These are phyloP conservation scores for Tuberolachnus salignus DNA, from an alignment of 2,888 invertebrate genomes.

Conservation along the genomic window DNA sequence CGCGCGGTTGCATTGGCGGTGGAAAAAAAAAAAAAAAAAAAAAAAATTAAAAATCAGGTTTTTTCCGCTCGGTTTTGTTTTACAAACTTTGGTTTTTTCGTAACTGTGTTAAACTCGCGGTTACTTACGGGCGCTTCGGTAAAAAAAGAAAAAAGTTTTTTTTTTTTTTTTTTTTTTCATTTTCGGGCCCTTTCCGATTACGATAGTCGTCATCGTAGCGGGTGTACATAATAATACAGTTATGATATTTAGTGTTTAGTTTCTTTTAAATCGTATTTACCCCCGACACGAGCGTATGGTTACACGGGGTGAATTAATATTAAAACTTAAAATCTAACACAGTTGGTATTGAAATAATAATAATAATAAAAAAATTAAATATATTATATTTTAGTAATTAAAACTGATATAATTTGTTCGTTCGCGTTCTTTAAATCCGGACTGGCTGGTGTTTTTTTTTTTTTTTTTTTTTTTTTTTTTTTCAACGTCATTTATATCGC, in stretches of 20 bases:
- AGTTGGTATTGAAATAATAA: too few species aligned
- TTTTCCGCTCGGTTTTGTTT: slow-evolving; percentile 14
- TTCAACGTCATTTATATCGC: neutral
- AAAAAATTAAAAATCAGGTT: neutral
- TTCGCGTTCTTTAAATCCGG: neutral
- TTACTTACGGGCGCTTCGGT: slow-evolving; percentile 30
- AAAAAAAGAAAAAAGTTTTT: slow-evolving; percentile 17
- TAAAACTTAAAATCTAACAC: too few species aligned
- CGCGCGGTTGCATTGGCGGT: too few species aligned
- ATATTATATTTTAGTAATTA: slow-evolving; percentile 41
- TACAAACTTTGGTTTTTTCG: slow-evolving; percentile 32
- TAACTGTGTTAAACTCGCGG: slow-evolving; percentile 43
- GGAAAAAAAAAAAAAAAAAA: too few species aligned
- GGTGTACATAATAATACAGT: too few species aligned
- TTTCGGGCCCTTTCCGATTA: slow-evolving; percentile 6
- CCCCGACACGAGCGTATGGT: too few species aligned
- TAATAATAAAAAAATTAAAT: too few species aligned
- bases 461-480: neutral
- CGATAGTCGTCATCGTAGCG: neutral
- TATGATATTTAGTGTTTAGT: too few species aligned
- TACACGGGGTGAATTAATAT: too few species aligned
- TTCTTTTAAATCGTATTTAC: too few species aligned
- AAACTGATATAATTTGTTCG: slow-evolving; percentile 9
- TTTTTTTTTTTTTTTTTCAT: neutral
- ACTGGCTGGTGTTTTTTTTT: neutral